Conservation (phyloP, 2,797 vertebrate genomes). For the Columba guinea region DNA sequence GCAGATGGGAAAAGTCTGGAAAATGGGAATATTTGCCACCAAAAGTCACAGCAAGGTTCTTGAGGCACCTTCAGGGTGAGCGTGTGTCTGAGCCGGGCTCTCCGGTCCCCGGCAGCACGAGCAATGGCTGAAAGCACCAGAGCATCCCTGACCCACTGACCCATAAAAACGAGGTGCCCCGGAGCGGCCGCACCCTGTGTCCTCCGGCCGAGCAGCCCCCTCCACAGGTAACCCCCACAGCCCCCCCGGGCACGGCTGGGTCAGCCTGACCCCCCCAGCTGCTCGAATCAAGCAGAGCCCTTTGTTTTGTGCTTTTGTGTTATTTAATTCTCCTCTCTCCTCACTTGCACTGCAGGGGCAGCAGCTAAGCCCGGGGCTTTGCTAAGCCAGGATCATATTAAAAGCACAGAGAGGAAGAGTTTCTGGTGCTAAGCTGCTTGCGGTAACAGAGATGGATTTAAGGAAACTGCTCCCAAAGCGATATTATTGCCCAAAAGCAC, state of each 20-base stretch:
- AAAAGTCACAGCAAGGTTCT: not conserved
- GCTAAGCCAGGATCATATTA: conserved; percentile 57
- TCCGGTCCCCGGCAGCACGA: not conserved
- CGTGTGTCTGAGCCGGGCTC: accelerated
- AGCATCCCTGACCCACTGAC: conserved; percentile 55
- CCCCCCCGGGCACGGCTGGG: no score
- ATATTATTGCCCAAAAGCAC: conserved; percentile 28
- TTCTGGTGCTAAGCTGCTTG: conserved; percentile 66
- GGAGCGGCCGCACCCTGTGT: not conserved
- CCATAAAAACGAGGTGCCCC: not conserved
- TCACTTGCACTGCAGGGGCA: conserved; percentile 66
- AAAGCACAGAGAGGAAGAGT: conserved; percentile 59
- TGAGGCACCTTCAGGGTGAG: not conserved
- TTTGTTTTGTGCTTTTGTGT: conserved; percentile 53
- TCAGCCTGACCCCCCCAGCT: not conserved
- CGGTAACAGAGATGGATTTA: conserved; percentile 64
- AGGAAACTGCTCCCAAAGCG: conserved; percentile 35
- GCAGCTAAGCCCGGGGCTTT: conserved; percentile 35
- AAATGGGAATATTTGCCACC: not conserved
- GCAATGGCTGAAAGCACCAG: not conserved
- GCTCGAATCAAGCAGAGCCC: not conserved
- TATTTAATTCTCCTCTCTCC: conserved; percentile 53
- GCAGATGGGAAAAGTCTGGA: not conserved
- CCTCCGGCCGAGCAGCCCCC: not conserved
- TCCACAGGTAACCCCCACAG: not conserved